Evolutionary conservation across 2,797 vertebrate genomes (phyloP).

Genomic region (Furcifer pardalis): DNA sequence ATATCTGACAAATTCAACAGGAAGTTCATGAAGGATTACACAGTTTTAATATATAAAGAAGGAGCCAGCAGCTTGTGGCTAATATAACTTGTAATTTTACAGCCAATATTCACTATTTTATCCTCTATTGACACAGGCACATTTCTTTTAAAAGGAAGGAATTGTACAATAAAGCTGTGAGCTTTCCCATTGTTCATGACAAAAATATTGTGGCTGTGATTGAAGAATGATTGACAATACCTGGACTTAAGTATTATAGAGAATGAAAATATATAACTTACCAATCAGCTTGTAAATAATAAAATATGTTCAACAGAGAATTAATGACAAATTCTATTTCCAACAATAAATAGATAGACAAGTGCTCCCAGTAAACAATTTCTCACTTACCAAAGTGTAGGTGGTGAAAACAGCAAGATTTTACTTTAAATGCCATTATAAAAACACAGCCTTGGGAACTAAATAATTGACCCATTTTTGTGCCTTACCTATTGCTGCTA

Average conservation of each 20-base stretch:
- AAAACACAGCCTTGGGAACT: conserved; percentile 50
- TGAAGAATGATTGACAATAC: conserved; percentile 40
- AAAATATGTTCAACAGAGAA: conserved; percentile 47
- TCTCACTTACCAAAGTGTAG: conserved; percentile 53
- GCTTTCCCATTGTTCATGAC: conserved; percentile 62
- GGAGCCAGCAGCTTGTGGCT: conserved; percentile 43
- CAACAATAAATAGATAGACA: not conserved
- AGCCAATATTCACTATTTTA: conserved; percentile 14
- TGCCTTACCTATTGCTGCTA: conserved; percentile 21
- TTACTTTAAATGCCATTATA: conserved; percentile 54
- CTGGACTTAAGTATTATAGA: conserved; percentile 20
- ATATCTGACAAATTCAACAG: not conserved
- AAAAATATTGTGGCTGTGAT: conserved; percentile 38
- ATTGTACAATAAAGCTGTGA: conserved; percentile 33
- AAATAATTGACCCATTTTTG: conserved; percentile 50
- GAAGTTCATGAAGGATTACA: conserved; percentile 38
- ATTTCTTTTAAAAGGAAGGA: not conserved
- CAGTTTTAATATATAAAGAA: conserved; percentile 2
- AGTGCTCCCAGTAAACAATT: conserved; percentile 45
- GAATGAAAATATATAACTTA: conserved; percentile 43
- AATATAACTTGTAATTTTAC: conserved; percentile 31
- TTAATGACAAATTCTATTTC: conserved; percentile 53
- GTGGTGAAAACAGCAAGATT: conserved; percentile 37
- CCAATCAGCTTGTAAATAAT: conserved; percentile 48
- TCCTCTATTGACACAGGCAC: conserved; percentile 32